Percentiles rank a stretch among this genome's conserved stretches.
Evolutionary conservation across 2,797 vertebrate species (phyloP).

Genomic region (Heliangelus exortis): DNA sequence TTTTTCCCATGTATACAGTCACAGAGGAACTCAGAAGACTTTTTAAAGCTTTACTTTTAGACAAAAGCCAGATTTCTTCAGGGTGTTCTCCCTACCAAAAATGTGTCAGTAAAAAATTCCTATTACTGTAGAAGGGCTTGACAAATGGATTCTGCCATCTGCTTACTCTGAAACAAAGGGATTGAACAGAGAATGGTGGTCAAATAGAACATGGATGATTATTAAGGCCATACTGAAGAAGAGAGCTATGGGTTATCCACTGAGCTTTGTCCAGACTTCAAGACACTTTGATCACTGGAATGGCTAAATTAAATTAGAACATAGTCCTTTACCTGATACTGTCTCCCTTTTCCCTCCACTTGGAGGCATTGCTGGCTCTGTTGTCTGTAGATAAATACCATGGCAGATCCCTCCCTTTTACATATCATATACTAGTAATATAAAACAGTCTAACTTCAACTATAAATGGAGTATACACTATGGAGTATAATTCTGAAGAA

Average conservation of each 20-base stretch:
- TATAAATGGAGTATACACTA: background rate
- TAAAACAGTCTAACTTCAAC: background rate
- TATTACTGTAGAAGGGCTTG: background rate
- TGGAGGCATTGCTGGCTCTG: background rate
- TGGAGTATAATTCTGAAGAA: background rate
- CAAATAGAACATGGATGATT: background rate
- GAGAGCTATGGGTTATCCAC: background rate
- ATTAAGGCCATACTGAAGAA: background rate
- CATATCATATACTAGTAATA: background rate
- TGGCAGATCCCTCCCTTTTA: background rate
- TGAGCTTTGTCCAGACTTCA: background rate
- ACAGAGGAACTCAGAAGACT: background rate
- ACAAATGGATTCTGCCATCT: background rate
- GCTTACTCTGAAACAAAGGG: background rate
- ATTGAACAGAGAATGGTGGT: background rate
- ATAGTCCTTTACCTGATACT: background rate
- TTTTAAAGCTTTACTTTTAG: background rate
- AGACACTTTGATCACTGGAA: background rate
- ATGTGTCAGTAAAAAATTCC: background rate
- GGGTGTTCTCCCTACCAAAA: background rate
- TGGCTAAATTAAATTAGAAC: background rate
- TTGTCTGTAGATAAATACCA: background rate
- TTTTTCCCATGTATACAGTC: background rate
- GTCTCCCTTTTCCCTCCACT: background rate
- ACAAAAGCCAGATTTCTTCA: rapidly evolving